Base-by-base conservation (phyloP, 2,888 invertebrate species). In the Nomada hirtipes region DNA sequence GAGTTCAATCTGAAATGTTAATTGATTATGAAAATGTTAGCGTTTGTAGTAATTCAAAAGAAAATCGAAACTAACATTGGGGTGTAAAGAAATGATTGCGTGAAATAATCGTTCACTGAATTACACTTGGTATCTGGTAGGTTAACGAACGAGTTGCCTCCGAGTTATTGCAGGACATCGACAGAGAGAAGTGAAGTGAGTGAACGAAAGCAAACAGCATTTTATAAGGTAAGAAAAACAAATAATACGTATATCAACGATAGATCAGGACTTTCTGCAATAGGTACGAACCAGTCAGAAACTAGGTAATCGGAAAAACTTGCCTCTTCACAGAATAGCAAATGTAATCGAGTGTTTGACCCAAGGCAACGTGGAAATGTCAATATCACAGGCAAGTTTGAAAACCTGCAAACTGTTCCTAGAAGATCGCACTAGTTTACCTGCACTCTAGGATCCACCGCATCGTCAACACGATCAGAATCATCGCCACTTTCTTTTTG, bases 371-470 rank as follows among this genome's bases (percentile, higher is more conserved):
- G 82, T 76, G 83, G 82, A 89, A 86, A 87, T 87, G 84, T 88
- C 88, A 87, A 84, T 90, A 89, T 80, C 84, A 77, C 60, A 79
- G 76, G 64, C 68, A 86, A 92, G 92, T 91, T 93, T 70, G 90
- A 93, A 94, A 94, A 94, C 94, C 60, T 53, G 59, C 69, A 26
- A 75, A 65, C 68, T 74, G 75, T 71, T 82, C 44, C 4, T 23
- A 20, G 36, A 73, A 53, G 52, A 68, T 69, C 61, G 47, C 42
- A 55, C 44, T 47, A 15, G 15, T 70, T 89, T 94, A 96, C 96
- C 95, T 97, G 97, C 91, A 97, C 97, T 94, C 97, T 95, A 76
- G 97, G 97, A 95, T 97, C 97, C 92, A 97, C 96, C 86, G 96
- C 96, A 95, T 97, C 97, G 91, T 93, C 93, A 53, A 91, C 78